Percentiles rank a stretch among this genome's conserved stretches.
phyloP scores from a whole-genome alignment of 2,797 vertebrate species.

The Oryzias sinensis region DNA sequence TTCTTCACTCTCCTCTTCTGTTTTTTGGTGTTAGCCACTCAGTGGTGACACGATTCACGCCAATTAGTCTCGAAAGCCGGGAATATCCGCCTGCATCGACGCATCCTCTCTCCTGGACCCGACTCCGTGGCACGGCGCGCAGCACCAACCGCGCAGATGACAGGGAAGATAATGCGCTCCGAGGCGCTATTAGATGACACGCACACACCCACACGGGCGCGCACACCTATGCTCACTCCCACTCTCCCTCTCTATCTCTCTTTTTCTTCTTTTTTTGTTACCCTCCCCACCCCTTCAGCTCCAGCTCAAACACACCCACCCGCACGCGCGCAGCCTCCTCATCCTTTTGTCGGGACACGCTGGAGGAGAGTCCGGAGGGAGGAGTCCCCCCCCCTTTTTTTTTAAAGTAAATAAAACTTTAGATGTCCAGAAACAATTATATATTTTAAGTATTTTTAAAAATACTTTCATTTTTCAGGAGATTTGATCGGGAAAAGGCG shows the following conservation, averaged over 20 bases:
- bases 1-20: conserved; percentile 26
- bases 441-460: no score
- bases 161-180: conserved; percentile 70
- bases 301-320: conserved; percentile 23
- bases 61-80: conserved; percentile 58
- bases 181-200: conserved; percentile 67
- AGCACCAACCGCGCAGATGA: conserved; percentile 67
- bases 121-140: conserved; percentile 41
- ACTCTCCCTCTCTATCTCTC: conserved; percentile 19
- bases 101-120: conserved; percentile 24
- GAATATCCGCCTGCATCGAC: conserved; percentile 46
- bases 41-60: conserved; percentile 61
- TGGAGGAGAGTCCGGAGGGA: conserved; percentile 35
- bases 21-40: conserved; percentile 50
- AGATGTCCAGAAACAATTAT: no score
- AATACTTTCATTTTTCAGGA: no score
- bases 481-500: not conserved
- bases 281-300: conserved; percentile 27
- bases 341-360: conserved; percentile 48
- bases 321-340: conserved; percentile 10
- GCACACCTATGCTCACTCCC: conserved; percentile 39
- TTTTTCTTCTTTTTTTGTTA: conserved; percentile 34
- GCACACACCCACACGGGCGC: conserved; percentile 48
- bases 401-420: no score
- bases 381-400: conserved; percentile 21